These are phyloP conservation scores for Cotesia chilonis DNA, from an alignment of 1,140 invertebrate species.

Conservation along the genomic window DNA sequence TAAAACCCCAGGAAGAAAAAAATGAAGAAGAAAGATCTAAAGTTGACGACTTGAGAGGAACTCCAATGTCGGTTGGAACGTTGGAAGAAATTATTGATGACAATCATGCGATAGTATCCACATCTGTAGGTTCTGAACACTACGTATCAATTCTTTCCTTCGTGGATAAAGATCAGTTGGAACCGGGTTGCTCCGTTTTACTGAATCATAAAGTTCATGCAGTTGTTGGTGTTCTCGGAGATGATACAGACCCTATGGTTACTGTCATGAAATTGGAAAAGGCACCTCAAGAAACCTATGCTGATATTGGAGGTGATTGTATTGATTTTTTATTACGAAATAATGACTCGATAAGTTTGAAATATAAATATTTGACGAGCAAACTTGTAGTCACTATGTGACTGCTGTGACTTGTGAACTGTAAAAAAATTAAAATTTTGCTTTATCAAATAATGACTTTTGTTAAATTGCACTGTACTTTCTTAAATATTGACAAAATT, in stretches of 20 bases:
- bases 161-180: constrained; percentile 99
- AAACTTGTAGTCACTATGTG: no score
- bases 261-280: constrained; percentile 99
- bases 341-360: constrained; percentile 6
- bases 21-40: constrained; percentile 98
- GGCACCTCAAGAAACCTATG: constrained; percentile 99
- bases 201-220: constrained; percentile 99
- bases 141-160: constrained; percentile 99
- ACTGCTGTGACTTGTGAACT: no score
- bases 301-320: constrained; percentile 90
- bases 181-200: constrained; percentile 98
- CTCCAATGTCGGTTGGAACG: constrained; percentile 99
- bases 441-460: no score
- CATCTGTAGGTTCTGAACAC: constrained; percentile 99
- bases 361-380: not conserved
- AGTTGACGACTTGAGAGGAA: constrained; percentile 98
- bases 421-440: no score
- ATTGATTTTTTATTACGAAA: not conserved
- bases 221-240: constrained; percentile 96
- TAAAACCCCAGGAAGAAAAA: constrained; percentile 99
- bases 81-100: constrained; percentile 99
- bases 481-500: no score
- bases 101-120: constrained; percentile 99
- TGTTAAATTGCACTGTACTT: no score
- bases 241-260: constrained; percentile 99